Conservation (phyloP, 2,113 vertebrate genomes). For the Cyrtonyx montezumae region DNA sequence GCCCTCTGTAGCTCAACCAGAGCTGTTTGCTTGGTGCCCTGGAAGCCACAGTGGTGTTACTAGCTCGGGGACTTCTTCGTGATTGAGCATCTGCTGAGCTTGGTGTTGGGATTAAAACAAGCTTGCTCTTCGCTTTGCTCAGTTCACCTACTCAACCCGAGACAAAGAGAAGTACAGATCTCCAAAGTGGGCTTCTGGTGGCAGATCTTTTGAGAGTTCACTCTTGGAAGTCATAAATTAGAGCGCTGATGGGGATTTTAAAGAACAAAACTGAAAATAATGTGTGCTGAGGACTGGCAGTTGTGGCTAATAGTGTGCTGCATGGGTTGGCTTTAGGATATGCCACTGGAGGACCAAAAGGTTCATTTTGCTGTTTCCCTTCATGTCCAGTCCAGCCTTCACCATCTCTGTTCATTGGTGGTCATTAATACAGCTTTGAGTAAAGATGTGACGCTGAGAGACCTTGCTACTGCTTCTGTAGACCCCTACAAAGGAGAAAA, state of each 20-base stretch:
- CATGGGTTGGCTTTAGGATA: neutral
- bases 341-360: neutral
- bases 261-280: neutral
- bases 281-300: neutral
- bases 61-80: neutral
- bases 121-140: no score
- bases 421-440: neutral
- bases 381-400: neutral
- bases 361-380: neutral
- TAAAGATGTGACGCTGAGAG: neutral
- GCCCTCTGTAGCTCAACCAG: neutral
- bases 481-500: neutral
- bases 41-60: neutral
- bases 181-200: neutral
- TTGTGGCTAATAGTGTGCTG: neutral
- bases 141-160: fast-evolving
- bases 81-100: neutral
- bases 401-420: neutral
- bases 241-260: neutral
- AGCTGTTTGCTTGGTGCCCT: neutral
- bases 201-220: neutral
- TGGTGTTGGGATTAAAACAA: neutral
- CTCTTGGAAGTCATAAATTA: neutral
- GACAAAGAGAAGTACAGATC: neutral
- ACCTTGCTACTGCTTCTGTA: neutral